Percentiles rank a stretch among this genome's conserved stretches.
phyloP scores from a whole-genome alignment of 2,797 vertebrate genomes.

The Coendou prehensilis region DNA sequence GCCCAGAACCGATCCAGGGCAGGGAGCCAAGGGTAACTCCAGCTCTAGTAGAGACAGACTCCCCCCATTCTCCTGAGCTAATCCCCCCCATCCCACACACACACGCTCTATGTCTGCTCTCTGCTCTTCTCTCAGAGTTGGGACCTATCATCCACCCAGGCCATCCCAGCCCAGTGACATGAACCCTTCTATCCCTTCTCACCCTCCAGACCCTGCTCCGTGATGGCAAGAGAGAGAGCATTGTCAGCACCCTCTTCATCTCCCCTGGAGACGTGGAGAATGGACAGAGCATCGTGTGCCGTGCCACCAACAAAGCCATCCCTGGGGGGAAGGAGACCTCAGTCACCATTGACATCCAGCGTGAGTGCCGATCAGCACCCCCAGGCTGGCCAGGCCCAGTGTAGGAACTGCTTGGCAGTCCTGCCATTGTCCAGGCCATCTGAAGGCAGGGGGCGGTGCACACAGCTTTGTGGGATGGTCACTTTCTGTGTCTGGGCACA shows the following conservation, averaged over 20 bases:
- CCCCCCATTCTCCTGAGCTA: not conserved
- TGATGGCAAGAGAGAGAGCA: slow-evolving; percentile 96
- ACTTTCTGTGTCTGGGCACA: rapidly evolving
- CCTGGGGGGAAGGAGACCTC: slow-evolving; percentile 97
- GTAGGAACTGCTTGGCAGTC: not conserved
- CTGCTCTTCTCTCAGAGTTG: not conserved
- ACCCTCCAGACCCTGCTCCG: slow-evolving; percentile 93
- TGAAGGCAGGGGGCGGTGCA: not conserved
- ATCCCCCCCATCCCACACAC: not conserved
- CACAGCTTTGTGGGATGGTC: not conserved
- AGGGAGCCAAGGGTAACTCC: not conserved
- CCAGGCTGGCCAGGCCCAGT: rapidly evolving
- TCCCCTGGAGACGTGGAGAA: slow-evolving; percentile 96
- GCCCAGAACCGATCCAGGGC: not conserved
- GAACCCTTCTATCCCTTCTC: not conserved
- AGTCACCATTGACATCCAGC: slow-evolving; percentile 98
- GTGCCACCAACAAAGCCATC: slow-evolving; percentile 97
- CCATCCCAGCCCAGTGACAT: not conserved
- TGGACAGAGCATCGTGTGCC: slow-evolving; percentile 96
- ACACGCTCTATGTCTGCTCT: not conserved
- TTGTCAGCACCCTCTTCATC: slow-evolving; percentile 96
- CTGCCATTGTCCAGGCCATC: not conserved
- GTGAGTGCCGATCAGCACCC: slow-evolving; percentile 89
- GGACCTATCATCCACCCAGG: rapidly evolving
- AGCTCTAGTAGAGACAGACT: not conserved